These are phyloP conservation scores for Dasysyrphus tricinctus DNA, from an alignment of 2,888 invertebrate genomes.

Conservation along the genomic window DNA sequence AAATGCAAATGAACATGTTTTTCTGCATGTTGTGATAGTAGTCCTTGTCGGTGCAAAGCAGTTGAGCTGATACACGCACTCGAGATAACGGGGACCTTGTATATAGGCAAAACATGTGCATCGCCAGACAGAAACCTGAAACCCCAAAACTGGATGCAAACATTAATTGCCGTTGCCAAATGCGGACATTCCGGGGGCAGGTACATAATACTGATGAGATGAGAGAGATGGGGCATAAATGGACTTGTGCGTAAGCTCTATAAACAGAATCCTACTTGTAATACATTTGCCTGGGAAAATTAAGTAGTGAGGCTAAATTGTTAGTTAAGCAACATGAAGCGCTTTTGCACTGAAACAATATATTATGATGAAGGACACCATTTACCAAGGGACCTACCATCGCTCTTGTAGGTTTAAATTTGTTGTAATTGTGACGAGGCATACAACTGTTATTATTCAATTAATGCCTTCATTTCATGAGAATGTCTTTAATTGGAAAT, in stretches of 20 bases:
- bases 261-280: constrained; percentile 28
- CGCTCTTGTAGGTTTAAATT: background rate
- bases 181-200: constrained; percentile 24
- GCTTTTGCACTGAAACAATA: constrained; percentile 8
- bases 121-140: constrained; percentile 42
- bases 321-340: constrained; percentile 52
- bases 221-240: background rate
- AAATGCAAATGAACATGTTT: constrained; percentile 63
- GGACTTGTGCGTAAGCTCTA: constrained; percentile 46
- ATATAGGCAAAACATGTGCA: constrained; percentile 31
- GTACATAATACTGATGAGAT: background rate
- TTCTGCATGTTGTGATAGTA: constrained; percentile 57
- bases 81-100: constrained; percentile 14
- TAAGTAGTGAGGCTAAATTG: constrained; percentile 61
- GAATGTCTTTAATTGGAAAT: constrained; percentile 48
- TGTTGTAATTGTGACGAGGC: constrained; percentile 24
- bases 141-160: constrained; percentile 52
- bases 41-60: constrained; percentile 40
- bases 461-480: constrained; percentile 41
- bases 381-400: background rate
- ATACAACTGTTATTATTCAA: constrained; percentile 61
- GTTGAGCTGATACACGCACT: constrained; percentile 34
- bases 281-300: constrained; percentile 30
- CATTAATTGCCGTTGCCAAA: constrained; percentile 63
- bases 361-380: background rate